phyloP scores from a whole-genome alignment of 2,797 vertebrate genomes.

The Pangasius djambal region DNA sequence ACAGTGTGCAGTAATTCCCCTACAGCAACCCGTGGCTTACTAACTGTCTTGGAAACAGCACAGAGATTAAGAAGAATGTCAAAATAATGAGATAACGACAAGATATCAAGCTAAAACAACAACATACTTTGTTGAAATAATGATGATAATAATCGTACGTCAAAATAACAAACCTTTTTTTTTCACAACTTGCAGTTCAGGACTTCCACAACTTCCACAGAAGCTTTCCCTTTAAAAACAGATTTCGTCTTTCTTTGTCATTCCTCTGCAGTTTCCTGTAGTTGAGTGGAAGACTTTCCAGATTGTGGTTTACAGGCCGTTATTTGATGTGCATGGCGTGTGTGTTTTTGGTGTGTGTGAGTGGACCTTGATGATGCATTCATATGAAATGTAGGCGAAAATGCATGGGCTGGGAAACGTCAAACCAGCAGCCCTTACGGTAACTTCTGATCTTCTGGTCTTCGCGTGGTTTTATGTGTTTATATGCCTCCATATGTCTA shows the following conservation, averaged over 20 bases:
- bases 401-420: slow-evolving; percentile 25
- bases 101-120: background rate
- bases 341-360: slow-evolving; percentile 55
- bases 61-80: background rate
- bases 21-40: background rate
- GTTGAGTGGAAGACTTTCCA: slow-evolving; percentile 53
- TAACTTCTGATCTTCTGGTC: slow-evolving; percentile 7
- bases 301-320: slow-evolving; percentile 51
- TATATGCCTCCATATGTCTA: slow-evolving; percentile 21
- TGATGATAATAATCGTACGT: background rate
- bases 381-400: slow-evolving; percentile 41
- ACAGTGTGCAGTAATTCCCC: background rate
- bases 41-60: background rate
- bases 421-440: slow-evolving; percentile 31
- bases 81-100: background rate
- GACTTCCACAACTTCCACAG: background rate
- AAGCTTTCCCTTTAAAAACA: slow-evolving; percentile 2
- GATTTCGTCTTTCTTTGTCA: background rate
- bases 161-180: background rate
- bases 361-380: slow-evolving; percentile 43
- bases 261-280: slow-evolving; percentile 47
- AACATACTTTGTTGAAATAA: background rate
- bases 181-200: too few species aligned
- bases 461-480: slow-evolving; percentile 43
- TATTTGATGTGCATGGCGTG: slow-evolving; percentile 36